Percentiles rank a stretch among this genome's conserved stretches.
Conservation (phyloP, 2,797 vertebrate species). For the Chelidonichthys spinosus region DNA sequence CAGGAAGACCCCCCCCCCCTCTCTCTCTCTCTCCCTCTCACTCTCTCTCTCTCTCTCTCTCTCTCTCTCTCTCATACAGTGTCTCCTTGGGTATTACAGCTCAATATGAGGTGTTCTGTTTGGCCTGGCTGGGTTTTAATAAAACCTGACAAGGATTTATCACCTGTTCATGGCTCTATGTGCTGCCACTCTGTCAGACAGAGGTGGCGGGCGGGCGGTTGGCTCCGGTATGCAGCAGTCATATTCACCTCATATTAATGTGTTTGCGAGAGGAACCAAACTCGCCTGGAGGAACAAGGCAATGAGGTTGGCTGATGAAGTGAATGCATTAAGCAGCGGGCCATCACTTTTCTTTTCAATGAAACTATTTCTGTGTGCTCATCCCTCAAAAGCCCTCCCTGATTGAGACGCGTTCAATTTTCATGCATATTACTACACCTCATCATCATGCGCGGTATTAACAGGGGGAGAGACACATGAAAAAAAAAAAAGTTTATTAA, state of each 20-base stretch:
- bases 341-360: slow-evolving; percentile 43
- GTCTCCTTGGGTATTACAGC: slow-evolving; percentile 79
- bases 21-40: slow-evolving; percentile 50
- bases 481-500: slow-evolving; percentile 24
- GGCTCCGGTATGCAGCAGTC: slow-evolving; percentile 69
- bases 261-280: slow-evolving; percentile 66
- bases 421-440: slow-evolving; percentile 33
- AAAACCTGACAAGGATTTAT: slow-evolving; percentile 86
- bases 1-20: slow-evolving; percentile 41
- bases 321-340: slow-evolving; percentile 66
- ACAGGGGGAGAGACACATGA: background rate
- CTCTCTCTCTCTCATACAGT: slow-evolving; percentile 56
- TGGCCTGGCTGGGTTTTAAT: slow-evolving; percentile 82
- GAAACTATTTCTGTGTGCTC: slow-evolving; percentile 47
- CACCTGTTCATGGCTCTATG: slow-evolving; percentile 79
- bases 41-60: slow-evolving; percentile 56
- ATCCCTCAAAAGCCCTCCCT: slow-evolving; percentile 48
- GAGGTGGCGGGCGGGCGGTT: slow-evolving; percentile 44
- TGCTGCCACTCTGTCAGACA: slow-evolving; percentile 80
- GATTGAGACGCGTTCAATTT: slow-evolving; percentile 52
- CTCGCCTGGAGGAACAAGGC: slow-evolving; percentile 66
- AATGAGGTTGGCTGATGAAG: slow-evolving; percentile 70
- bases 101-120: slow-evolving; percentile 81
- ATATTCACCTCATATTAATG: slow-evolving; percentile 80
- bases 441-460: slow-evolving; percentile 27